Conservation (phyloP, 2,113 vertebrate species). For the Talpa occidentalis region DNA sequence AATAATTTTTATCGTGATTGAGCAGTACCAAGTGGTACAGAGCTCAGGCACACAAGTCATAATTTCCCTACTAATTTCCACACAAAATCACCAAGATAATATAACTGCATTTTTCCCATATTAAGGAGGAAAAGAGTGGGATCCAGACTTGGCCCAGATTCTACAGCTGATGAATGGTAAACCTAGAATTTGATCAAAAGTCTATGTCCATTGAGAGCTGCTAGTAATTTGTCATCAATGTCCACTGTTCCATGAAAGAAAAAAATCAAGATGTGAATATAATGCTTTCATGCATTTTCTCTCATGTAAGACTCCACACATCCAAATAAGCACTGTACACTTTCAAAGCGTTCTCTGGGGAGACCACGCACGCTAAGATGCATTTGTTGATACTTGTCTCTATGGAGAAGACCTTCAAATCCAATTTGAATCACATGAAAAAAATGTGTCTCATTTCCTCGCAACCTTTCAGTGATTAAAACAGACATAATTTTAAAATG, state of each 20-base stretch:
- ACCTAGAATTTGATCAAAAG: not conserved
- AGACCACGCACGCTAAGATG: not conserved
- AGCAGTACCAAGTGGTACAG: not conserved
- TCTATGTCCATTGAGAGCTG: not conserved
- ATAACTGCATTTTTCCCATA: not conserved
- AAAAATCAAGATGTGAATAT: not conserved
- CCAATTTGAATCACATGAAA: not conserved
- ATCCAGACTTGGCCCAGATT: not conserved
- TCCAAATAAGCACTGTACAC: not conserved
- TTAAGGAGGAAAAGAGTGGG: not conserved
- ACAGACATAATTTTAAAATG: slow-evolving; percentile 50
- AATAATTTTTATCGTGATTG: not conserved
- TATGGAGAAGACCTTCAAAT: not conserved
- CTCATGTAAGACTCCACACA: not conserved
- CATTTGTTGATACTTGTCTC: not conserved
- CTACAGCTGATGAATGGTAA: not conserved
- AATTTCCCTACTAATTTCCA: not conserved
- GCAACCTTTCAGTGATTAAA: not conserved
- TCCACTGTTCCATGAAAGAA: not conserved
- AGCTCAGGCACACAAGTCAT: not conserved
- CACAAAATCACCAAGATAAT: not conserved
- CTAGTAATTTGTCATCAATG: not conserved
- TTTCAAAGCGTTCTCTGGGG: slow-evolving; percentile 16
- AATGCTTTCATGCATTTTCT: not conserved
- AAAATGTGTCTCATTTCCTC: not conserved